phyloP scores from a whole-genome alignment of 1,140 invertebrate species.

The Drosophila miranda region DNA sequence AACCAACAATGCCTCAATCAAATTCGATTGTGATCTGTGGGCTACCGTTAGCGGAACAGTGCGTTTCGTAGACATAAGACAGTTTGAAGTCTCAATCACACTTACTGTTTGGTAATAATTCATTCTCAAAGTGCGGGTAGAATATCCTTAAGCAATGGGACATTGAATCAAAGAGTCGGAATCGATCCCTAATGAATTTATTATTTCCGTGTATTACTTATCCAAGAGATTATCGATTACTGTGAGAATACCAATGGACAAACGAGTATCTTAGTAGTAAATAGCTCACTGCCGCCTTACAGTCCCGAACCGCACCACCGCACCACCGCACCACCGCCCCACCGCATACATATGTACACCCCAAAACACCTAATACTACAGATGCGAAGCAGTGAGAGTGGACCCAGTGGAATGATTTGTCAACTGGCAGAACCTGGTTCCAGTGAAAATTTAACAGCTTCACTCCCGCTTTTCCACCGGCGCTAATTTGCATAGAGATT shows the following conservation, averaged over 20 bases:
- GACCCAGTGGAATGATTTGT: constrained; percentile 16
- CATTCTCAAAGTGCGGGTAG: no score
- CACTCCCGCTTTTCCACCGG: constrained; percentile 8
- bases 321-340: no score
- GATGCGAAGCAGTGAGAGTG: constrained; percentile 42
- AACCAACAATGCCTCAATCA: constrained; percentile 22
- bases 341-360: constrained; percentile 4
- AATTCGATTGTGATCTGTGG: constrained; percentile 6
- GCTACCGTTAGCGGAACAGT: constrained; percentile 32
- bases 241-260: no score
- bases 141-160: no score
- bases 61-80: neutral
- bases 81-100: no score
- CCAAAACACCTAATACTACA: neutral
- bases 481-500: constrained; percentile 36
- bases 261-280: no score
- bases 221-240: no score
- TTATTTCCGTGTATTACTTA: no score
- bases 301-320: constrained; percentile 6
- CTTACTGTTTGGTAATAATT: no score
- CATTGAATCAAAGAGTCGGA: no score
- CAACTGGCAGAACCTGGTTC: constrained; percentile 5
- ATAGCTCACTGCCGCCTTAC: no score
- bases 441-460: constrained; percentile 26
- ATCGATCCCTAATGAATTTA: neutral